Percentiles rank a stretch among this genome's conserved stretches.
Conservation (phyloP, 2,113 vertebrate species). For the Oreochromis tanganicae region DNA sequence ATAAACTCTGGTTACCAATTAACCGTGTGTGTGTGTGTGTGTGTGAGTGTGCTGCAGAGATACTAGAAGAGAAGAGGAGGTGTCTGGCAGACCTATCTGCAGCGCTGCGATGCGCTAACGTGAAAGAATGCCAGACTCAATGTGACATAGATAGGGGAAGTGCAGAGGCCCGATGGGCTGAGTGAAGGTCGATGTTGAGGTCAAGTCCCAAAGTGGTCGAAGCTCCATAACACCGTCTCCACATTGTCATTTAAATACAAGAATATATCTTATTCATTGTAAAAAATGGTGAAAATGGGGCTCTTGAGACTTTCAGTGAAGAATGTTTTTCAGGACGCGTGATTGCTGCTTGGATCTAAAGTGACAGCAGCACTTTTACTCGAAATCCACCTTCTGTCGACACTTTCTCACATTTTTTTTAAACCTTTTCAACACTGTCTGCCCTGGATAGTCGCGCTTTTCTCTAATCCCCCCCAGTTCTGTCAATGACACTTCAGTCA, state of each 20-base stretch:
- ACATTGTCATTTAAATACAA: background rate
- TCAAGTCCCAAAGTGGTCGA: slow-evolving; percentile 58
- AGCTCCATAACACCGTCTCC: background rate
- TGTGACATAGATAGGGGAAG: slow-evolving; percentile 75
- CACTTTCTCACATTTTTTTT: background rate
- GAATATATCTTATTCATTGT: background rate
- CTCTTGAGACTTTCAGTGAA: background rate
- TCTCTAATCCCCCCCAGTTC: background rate
- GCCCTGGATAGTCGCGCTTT: background rate
- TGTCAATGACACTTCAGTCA: background rate
- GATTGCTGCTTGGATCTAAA: background rate
- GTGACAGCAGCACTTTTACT: background rate
- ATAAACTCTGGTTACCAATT: slow-evolving; percentile 72
- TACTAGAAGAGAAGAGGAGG: slow-evolving; percentile 39
- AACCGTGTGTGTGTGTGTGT: slow-evolving; percentile 29
- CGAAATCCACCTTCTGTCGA: background rate
- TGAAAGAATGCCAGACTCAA: slow-evolving; percentile 78
- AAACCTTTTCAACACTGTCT: background rate
- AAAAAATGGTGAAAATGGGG: background rate
- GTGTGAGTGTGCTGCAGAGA: slow-evolving; percentile 7
- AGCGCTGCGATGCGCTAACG: slow-evolving; percentile 73
- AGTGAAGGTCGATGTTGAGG: slow-evolving; percentile 68
- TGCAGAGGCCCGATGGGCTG: slow-evolving; percentile 49
- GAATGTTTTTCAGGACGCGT: background rate
- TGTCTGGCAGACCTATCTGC: slow-evolving; percentile 72